Evolutionary conservation across 2,888 invertebrate species (phyloP), one percentile per base, ranked within the genome.

Genomic region (Macropis europaea): DNA sequence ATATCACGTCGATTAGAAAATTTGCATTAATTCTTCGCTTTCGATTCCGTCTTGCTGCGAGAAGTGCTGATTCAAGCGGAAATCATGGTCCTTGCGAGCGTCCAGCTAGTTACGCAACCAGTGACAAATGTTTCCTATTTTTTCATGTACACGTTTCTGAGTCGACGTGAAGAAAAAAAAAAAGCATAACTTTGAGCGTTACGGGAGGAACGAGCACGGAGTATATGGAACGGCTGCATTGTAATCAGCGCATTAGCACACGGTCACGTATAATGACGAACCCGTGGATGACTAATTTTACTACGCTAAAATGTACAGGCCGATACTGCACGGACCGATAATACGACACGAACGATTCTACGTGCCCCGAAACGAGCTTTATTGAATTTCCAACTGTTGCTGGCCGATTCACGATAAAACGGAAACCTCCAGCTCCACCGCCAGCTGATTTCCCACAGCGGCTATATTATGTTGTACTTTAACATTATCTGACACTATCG

Each of bases 171-270:
- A 13, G 15, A 30, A 22, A 43, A 30, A 15, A 40, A 3, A 3
- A 2, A 2, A 17, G 34, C 7, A 22, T 4, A n/a, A 17, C 17
- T 50, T 17, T n/a, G 17, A 53, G 22, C 24, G 19, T 34, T 30
- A 42, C 17, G 9, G 32, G 4, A n/a, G 38, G 3, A 48, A 48
- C 48, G 24, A 32, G 38, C 11, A 22, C 36, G 32, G 45, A 64
- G 45, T 45, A 63, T 63, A 50, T 63, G 32, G 63, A 50, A 38
- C 52, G 42, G 13, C 24, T 22, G 69, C 57, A 50, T 75, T 43
- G 24, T 24, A 74, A 76, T 68, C 61, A 60, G 38, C n/a, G 38
- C 45, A 75, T 76, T 75, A 67, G 28, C 56, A 26, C 60, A 50
- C 52, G 57, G 56, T 50, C 59, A 38, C 40, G 76, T 22, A 62